These are phyloP conservation scores for Pipa parva DNA, from an alignment of 2,113 vertebrate species.

Conservation along the genomic window DNA sequence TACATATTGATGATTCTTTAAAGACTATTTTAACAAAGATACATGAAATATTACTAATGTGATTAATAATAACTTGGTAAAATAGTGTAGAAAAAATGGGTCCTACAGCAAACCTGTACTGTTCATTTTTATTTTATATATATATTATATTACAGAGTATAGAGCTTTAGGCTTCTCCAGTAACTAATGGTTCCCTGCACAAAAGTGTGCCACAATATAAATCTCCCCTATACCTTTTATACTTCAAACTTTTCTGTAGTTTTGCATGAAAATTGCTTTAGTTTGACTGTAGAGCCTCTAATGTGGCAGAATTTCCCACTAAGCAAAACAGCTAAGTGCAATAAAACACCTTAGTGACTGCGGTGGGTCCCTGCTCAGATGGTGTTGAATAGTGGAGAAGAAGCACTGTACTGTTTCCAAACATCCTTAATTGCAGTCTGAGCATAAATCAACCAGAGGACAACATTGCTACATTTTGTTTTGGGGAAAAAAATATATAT, in stretches of 20 bases:
- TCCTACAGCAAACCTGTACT: no score
- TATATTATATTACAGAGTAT: no score
- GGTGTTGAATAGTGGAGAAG: not conserved
- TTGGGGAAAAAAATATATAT: conserved; percentile 10
- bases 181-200: conserved; percentile 8
- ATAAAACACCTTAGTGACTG: conserved; percentile 21
- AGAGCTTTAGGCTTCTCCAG: conserved; percentile 1
- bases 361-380: not conserved
- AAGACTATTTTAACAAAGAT: no score
- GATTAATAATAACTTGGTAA: no score
- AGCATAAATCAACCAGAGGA: conserved; percentile 7
- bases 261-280: conserved; percentile 21
- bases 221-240: conserved; percentile 7
- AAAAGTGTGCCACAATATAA: not conserved
- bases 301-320: conserved; percentile 6
- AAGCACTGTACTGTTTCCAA: not conserved
- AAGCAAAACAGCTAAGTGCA: conserved; percentile 22
- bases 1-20: no score
- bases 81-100: no score
- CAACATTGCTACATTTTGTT: conserved; percentile 5
- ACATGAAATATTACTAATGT: no score
- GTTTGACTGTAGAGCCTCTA: conserved; percentile 3
- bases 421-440: conserved; percentile 5
- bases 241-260: conserved; percentile 12
- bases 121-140: no score